A percentile compares a stretch with the other conserved stretches of the same genome.
phyloP scores from a whole-genome alignment of 1,140 invertebrate species.

The Harpegnathos saltator region DNA sequence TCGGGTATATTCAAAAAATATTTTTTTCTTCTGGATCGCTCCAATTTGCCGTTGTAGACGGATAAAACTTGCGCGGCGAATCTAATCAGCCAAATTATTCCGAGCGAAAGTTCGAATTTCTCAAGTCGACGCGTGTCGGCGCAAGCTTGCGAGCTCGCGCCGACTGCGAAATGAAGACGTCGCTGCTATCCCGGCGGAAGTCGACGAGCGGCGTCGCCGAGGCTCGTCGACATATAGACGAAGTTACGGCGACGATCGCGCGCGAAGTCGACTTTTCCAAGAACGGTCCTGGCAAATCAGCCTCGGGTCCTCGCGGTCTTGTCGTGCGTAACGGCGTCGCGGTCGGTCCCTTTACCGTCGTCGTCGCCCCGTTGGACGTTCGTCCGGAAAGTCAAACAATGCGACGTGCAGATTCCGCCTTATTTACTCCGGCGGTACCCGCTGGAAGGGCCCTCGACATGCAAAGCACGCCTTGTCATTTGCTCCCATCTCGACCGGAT shows the following conservation, averaged over 20 bases:
- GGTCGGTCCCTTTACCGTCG: constrained; percentile 79
- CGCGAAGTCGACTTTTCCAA: constrained; percentile 61
- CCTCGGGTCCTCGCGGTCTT: constrained; percentile 71
- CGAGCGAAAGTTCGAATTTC: neutral
- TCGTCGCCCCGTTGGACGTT: constrained; percentile 79
- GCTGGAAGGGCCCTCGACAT: constrained; percentile 76
- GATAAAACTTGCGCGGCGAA: neutral
- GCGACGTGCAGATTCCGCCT: constrained; percentile 81
- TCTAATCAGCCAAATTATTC: neutral
- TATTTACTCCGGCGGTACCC: constrained; percentile 77
- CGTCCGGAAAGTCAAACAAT: constrained; percentile 80
- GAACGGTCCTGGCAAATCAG: constrained; percentile 76
- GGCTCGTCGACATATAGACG: neutral
- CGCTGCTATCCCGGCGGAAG: neutral
- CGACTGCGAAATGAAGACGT: constrained; percentile 4
- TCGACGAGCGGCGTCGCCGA: neutral
- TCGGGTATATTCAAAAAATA: no score
- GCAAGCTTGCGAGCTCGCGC: no score
- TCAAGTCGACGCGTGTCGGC: neutral
- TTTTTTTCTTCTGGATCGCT: no score
- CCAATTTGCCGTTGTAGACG: neutral
- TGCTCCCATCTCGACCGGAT: constrained; percentile 80
- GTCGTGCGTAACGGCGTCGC: constrained; percentile 66
- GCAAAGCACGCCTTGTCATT: constrained; percentile 82
- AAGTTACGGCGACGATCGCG: neutral